Percentiles rank a stretch among this genome's conserved stretches.
Evolutionary conservation across 2,888 invertebrate species (phyloP).

Genomic region (Cheilosia soror): DNA sequence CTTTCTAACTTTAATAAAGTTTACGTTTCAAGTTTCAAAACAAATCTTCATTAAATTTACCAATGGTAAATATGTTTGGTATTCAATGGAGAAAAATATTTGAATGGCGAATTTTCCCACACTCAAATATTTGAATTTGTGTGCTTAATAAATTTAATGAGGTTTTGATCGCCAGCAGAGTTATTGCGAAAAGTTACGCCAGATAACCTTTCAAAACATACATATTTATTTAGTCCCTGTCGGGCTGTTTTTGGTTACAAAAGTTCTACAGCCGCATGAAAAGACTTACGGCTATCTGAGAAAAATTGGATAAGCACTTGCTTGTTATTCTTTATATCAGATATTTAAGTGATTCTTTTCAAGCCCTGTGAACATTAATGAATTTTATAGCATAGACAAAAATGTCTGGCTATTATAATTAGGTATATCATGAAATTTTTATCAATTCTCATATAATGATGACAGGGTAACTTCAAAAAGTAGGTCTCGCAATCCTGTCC

Average conservation of each 20-base stretch:
- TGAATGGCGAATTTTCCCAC: background rate
- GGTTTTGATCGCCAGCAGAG: background rate
- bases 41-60: conserved; percentile 17
- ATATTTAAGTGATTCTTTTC: too few species aligned
- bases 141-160: background rate
- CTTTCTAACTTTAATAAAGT: background rate
- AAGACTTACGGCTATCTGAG: background rate
- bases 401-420: too few species aligned
- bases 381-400: too few species aligned
- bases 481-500: too few species aligned
- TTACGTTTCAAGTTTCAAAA: conserved; percentile 5
- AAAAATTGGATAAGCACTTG: too few species aligned
- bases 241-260: background rate
- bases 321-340: too few species aligned
- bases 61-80: background rate
- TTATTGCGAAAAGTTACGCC: background rate
- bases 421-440: too few species aligned
- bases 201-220: background rate
- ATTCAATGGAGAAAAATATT: background rate
- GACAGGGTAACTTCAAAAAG: too few species aligned
- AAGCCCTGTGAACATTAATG: too few species aligned
- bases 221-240: background rate
- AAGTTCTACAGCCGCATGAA: background rate
- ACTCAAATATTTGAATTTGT: background rate
- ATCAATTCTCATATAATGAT: too few species aligned